A percentile compares a stretch with the other conserved stretches of the same genome.
These are phyloP conservation scores for Rhodophaea formosa DNA, from an alignment of 2,888 invertebrate genomes.

Conservation along the genomic window DNA sequence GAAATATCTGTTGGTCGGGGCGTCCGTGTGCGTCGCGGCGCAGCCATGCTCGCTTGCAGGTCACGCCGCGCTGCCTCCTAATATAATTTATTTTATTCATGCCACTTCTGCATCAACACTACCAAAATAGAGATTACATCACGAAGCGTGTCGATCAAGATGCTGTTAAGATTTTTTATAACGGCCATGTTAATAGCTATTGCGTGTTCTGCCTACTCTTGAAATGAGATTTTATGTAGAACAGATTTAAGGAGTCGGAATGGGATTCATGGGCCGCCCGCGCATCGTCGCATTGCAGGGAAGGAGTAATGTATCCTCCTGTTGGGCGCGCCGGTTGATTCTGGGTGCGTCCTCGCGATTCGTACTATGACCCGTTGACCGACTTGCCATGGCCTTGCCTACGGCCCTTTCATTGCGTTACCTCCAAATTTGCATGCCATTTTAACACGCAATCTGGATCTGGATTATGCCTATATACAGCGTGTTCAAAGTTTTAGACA, in stretches of 20 bases:
- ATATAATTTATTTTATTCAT: constrained; percentile 41
- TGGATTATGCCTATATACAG: constrained; percentile 16
- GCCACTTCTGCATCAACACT: constrained; percentile 34
- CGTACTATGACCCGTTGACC: constrained; percentile 70
- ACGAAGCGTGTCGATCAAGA: constrained; percentile 27
- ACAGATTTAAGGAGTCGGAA: neutral
- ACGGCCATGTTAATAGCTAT: constrained; percentile 18
- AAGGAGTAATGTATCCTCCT: constrained; percentile 61
- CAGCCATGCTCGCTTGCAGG: constrained; percentile 28
- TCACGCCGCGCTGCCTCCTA: constrained; percentile 34
- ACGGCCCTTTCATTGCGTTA: constrained; percentile 51
- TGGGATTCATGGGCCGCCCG: constrained; percentile 25
- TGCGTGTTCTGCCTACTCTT: constrained; percentile 6
- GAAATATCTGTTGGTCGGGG: no score
- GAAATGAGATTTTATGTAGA: neutral
- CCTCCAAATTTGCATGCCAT: constrained; percentile 56
- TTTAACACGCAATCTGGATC: constrained; percentile 42
- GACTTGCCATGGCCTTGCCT: constrained; percentile 63
- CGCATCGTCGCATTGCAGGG: constrained; percentile 74
- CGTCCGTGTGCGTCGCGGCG: neutral
- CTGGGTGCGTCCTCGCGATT: constrained; percentile 71
- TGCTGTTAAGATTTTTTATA: constrained; percentile 23
- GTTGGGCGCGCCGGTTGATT: constrained; percentile 60
- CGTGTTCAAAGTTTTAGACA: neutral
- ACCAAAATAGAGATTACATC: constrained; percentile 56